Percentiles rank a stretch among this genome's conserved stretches.
Evolutionary conservation across 2,113 vertebrate species (phyloP).

Genomic region (Chionodraco myersi): DNA sequence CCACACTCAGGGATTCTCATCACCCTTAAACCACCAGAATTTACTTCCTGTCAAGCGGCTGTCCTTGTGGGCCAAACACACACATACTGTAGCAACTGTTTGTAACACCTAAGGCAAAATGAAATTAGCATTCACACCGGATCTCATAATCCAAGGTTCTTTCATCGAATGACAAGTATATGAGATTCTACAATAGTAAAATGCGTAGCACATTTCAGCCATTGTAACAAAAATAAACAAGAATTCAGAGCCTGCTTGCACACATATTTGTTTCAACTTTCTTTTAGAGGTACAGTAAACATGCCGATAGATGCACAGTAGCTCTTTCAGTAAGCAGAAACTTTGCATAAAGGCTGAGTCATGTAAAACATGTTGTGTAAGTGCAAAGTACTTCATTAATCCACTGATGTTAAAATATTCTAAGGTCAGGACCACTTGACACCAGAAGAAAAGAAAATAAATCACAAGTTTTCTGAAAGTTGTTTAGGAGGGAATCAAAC

Average conservation of each 20-base stretch:
- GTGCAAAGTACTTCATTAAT: slow-evolving; percentile 52
- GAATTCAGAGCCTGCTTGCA: slow-evolving; percentile 11
- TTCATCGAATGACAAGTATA: slow-evolving; percentile 44
- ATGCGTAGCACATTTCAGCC: slow-evolving; percentile 37
- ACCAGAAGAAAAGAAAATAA: slow-evolving; percentile 13
- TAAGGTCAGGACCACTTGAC: slow-evolving; percentile 31
- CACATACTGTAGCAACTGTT: slow-evolving; percentile 9
- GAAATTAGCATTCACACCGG: slow-evolving; percentile 4
- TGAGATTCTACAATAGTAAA: slow-evolving; percentile 16
- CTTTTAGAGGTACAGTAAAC: slow-evolving; percentile 42
- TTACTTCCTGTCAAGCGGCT: slow-evolving; percentile 57
- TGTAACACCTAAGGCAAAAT: slow-evolving; percentile 9
- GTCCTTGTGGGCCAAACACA: slow-evolving; percentile 2
- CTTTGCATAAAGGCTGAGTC: slow-evolving; percentile 77
- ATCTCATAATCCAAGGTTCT: slow-evolving; percentile 11
- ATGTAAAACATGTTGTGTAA: slow-evolving; percentile 51
- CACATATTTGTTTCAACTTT: not conserved
- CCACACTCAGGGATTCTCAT: slow-evolving; percentile 67
- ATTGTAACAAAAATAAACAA: slow-evolving; percentile 32
- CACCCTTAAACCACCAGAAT: slow-evolving; percentile 62
- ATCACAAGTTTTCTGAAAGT: slow-evolving; percentile 1
- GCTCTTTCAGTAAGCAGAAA: slow-evolving; percentile 69
- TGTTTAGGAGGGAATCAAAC: slow-evolving; percentile 12
- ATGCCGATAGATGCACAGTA: slow-evolving; percentile 40
- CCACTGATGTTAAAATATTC: slow-evolving; percentile 40